phyloP scores from a whole-genome alignment of 2,888 invertebrate genomes.

The Troides aeacus region DNA sequence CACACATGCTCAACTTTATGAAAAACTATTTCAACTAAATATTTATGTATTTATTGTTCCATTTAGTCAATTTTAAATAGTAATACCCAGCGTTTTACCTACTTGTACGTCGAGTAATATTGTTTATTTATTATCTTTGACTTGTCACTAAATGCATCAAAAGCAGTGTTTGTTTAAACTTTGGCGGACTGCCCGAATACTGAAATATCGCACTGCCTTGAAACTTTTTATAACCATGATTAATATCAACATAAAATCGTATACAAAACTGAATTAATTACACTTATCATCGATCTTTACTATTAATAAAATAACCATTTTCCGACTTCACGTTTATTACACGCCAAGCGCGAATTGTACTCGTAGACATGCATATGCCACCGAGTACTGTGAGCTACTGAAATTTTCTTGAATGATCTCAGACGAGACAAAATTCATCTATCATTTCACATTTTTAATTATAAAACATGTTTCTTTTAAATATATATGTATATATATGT shows the following conservation, averaged over 20 bases:
- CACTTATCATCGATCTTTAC: background rate
- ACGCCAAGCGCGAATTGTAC: constrained; percentile 12
- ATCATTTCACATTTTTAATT: background rate
- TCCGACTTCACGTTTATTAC: constrained; percentile 6
- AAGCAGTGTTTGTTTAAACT: constrained; percentile 43
- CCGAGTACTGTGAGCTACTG: constrained; percentile 25
- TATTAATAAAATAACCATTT: background rate
- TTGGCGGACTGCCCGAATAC: constrained; percentile 68
- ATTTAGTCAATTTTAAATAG: background rate
- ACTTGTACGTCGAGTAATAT: constrained; percentile 3
- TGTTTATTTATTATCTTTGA: constrained; percentile 24
- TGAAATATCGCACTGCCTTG: constrained; percentile 66
- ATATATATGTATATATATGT: too few relatives aligned
- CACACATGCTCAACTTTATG: background rate
- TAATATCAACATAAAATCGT: constrained; percentile 4
- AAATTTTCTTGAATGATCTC: constrained; percentile 17
- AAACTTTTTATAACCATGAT: constrained; percentile 39
- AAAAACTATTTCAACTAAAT: background rate
- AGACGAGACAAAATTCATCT: background rate
- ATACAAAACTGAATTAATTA: background rate
- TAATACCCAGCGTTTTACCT: constrained; percentile 16
- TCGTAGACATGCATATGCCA: constrained; percentile 6
- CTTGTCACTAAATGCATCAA: constrained; percentile 34
- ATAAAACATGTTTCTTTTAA: too few relatives aligned
- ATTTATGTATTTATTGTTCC: background rate